A percentile compares a stretch with the other conserved stretches of the same genome.
These are phyloP conservation scores for Heliconius cydno DNA, from an alignment of 2,888 invertebrate species.

Conservation along the genomic window DNA sequence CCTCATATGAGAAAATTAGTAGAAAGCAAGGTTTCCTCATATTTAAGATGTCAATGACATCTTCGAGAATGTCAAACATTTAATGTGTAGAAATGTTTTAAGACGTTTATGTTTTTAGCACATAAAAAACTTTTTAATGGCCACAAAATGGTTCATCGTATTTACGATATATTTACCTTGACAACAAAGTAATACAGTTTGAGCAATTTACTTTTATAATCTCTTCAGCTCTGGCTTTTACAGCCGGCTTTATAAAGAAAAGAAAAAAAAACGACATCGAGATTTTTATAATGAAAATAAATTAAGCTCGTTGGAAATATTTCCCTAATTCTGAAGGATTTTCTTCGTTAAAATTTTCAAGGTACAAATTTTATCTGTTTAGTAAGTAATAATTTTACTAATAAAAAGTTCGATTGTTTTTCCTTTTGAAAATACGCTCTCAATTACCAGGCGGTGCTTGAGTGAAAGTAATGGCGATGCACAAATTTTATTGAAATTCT, in stretches of 20 bases:
- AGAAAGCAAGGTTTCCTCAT: too few relatives aligned
- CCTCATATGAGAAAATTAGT: too few relatives aligned
- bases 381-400: slow-evolving; percentile 21
- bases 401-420: slow-evolving; percentile 21
- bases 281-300: not conserved
- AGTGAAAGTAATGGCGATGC: slow-evolving; percentile 18
- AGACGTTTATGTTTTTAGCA: slow-evolving; percentile 29
- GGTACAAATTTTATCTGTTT: slow-evolving; percentile 23
- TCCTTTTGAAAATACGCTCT: slow-evolving; percentile 24
- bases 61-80: slow-evolving; percentile 39
- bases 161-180: slow-evolving; percentile 46
- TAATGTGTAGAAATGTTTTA: slow-evolving; percentile 31
- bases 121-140: slow-evolving; percentile 43
- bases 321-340: slow-evolving; percentile 7
- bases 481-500: slow-evolving; percentile 26
- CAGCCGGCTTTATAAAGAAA: slow-evolving; percentile 2
- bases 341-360: slow-evolving; percentile 26
- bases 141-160: slow-evolving; percentile 43
- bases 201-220: slow-evolving; percentile 42
- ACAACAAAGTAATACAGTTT: slow-evolving; percentile 46
- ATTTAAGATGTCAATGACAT: slow-evolving; percentile 40
- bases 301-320: not conserved
- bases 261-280: too few relatives aligned
- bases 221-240: slow-evolving; percentile 29
- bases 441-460: slow-evolving; percentile 24